Conservation (phyloP, 2,888 invertebrate species). For the Polydrusus pterygomalis region DNA sequence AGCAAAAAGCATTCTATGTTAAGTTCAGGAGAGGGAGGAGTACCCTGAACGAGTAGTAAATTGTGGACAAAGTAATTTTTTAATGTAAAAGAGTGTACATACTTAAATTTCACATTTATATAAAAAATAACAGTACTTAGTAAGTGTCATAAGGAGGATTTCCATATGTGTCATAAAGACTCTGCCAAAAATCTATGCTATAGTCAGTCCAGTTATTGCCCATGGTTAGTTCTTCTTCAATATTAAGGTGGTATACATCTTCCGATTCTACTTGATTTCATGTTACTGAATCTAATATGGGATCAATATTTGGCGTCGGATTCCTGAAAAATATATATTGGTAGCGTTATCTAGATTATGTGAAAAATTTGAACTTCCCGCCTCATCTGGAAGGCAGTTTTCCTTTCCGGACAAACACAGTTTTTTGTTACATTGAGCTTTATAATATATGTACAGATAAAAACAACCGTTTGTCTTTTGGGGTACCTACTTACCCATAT, state of each 20-base stretch:
- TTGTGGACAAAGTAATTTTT: too few relatives aligned
- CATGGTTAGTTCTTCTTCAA: slow-evolving; percentile 50
- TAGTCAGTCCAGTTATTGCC: slow-evolving; percentile 36
- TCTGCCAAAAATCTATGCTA: slow-evolving; percentile 38
- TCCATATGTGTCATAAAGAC: slow-evolving; percentile 37
- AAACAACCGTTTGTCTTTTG: too few relatives aligned
- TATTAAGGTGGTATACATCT: slow-evolving; percentile 45
- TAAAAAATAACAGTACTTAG: not conserved
- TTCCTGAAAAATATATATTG: slow-evolving; percentile 44
- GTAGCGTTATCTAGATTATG: too few relatives aligned
- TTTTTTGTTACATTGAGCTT: too few relatives aligned
- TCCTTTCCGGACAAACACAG: too few relatives aligned
- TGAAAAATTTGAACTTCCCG: too few relatives aligned
- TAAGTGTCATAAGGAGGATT: slow-evolving; percentile 42
- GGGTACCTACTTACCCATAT: slow-evolving; percentile 44
- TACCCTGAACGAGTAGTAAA: too few relatives aligned
- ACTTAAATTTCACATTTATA: not conserved
- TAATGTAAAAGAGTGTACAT: too few relatives aligned
- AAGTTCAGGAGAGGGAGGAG: too few relatives aligned
- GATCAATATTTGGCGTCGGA: slow-evolving; percentile 53
- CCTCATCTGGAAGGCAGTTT: too few relatives aligned
- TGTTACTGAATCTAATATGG: slow-evolving; percentile 28
- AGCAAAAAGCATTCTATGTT: too few relatives aligned
- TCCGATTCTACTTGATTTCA: slow-evolving; percentile 43
- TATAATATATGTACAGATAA: too few relatives aligned